phyloP scores from a whole-genome alignment of 1,140 invertebrate species.

The Thaumetopoea pityocampa region DNA sequence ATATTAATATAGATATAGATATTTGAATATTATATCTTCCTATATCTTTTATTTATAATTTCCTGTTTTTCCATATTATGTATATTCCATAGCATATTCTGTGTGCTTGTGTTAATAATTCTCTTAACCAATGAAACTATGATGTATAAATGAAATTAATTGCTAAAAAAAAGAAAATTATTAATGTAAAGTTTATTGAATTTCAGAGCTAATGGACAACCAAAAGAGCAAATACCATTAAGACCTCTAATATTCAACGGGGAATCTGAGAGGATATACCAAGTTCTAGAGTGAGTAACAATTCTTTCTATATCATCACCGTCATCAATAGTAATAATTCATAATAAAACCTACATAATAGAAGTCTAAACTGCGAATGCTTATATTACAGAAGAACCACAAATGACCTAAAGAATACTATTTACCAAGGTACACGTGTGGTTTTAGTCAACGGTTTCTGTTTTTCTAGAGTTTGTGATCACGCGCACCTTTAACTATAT shows the following conservation, averaged over 20 bases:
- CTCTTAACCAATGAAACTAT: too few species aligned
- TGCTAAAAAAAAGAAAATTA: too few species aligned
- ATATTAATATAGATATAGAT: too few species aligned
- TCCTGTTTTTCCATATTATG: too few species aligned
- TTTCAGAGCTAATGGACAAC: slow-evolving; percentile 62
- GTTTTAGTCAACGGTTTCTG: slow-evolving; percentile 37
- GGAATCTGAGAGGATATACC: slow-evolving; percentile 79
- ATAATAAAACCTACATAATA: slow-evolving; percentile 5
- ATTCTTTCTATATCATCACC: not conserved
- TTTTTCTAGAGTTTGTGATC: slow-evolving; percentile 21
- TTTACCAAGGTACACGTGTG: slow-evolving; percentile 67
- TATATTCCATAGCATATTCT: too few species aligned
- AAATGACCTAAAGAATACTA: slow-evolving; percentile 71
- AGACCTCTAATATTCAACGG: slow-evolving; percentile 84
- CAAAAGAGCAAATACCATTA: slow-evolving; percentile 84
- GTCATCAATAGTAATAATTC: slow-evolving; percentile 10
- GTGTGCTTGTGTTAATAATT: too few species aligned
- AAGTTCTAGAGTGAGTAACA: slow-evolving; percentile 83
- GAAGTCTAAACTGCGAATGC: slow-evolving; percentile 33
- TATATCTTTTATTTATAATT: not conserved
- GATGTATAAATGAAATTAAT: too few species aligned
- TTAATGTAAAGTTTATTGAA: not conserved
- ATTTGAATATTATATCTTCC: too few species aligned
- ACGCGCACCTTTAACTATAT: slow-evolving; percentile 7
- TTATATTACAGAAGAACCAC: slow-evolving; percentile 70